Base-by-base conservation (phyloP, 92 coral and sea anemone species). In the Muricea muricata region DNA sequence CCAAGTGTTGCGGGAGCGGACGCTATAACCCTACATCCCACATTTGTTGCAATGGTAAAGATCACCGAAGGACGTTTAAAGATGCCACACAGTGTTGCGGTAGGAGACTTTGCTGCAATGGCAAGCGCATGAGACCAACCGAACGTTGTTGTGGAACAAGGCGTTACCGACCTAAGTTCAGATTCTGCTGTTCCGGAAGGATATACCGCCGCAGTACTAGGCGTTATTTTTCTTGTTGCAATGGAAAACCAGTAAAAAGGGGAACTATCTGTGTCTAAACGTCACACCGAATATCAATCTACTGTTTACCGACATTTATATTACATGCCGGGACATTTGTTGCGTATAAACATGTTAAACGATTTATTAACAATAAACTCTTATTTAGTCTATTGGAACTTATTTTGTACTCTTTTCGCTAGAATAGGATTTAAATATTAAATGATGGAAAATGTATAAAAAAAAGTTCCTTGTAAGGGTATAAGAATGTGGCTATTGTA, bases 121-220 rank as follows among this genome's bases (percentile, higher is more conserved):
- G 52, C 30, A 86, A 66, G 0, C 79, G 79, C 24, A 86, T 79
- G 50, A 79, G 6, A 85, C 89, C 29, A 78, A 35, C 41, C n/a
- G n/a, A n/a, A n/a, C n/a, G n/a, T n/a, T 86, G 86, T 42, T 86
- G 89, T 46, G 89, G 86, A 23, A 40, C 40, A 25, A 65, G 63
- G 52, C 77, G 89, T 17, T 79, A 41, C 76, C 79, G 79, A 26
- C 13, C 52, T 24, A 58, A 37, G 40, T 7, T 4, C 60, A 52
- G 18, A 20, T 25, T 52, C 20, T 52, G 60, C 20, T 52, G 60
- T 52, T 23, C 23, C 60, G 8, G 20, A 3, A 52, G 26, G 20
- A 17, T 52, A 13, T 52, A 52, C 60, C 20, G 20, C 60, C 20
- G 20, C 60, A 52, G 60, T 18, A 17, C 60, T 20, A 25, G 60